A percentile compares a stretch with the other conserved stretches of the same genome.
Evolutionary conservation across 2,113 vertebrate species (phyloP).

Genomic region (Tragulus kanchil): DNA sequence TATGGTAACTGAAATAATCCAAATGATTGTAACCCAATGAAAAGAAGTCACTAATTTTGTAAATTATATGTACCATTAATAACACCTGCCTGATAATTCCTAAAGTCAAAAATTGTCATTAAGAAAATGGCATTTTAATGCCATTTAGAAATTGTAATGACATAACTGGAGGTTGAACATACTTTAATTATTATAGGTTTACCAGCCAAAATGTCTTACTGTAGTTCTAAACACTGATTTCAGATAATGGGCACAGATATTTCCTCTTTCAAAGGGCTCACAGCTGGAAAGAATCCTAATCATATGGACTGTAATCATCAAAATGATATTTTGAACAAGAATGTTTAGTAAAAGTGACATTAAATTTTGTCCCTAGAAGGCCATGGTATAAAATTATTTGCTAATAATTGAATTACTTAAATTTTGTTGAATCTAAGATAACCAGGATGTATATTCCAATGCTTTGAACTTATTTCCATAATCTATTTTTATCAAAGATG

Average conservation of each 20-base stretch:
- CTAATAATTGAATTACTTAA: conserved; percentile 26
- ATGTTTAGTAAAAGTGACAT: neutral
- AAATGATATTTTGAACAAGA: conserved; percentile 55
- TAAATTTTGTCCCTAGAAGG: neutral
- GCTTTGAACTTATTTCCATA: neutral
- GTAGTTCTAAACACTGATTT: conserved; percentile 54
- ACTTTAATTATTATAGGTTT: conserved; percentile 62
- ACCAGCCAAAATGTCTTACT: conserved; percentile 40
- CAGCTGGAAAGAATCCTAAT: conserved; percentile 47
- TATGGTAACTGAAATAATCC: conserved; percentile 36
- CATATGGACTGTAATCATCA: neutral
- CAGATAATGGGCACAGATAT: neutral
- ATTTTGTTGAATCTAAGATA: conserved; percentile 14
- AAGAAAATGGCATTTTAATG: conserved; percentile 65
- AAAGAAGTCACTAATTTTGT: conserved; percentile 70
- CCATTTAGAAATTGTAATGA: conserved; percentile 58
- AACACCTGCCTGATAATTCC: conserved; percentile 63
- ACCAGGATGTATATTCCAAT: neutral
- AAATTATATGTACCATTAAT: conserved; percentile 70
- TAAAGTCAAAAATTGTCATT: conserved; percentile 57
- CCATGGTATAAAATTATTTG: conserved; percentile 31
- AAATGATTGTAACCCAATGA: conserved; percentile 61
- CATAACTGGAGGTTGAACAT: conserved; percentile 24
- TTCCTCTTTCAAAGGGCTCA: conserved; percentile 30
- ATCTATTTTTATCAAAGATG: neutral